Evolutionary conservation across 2,113 vertebrate genomes (phyloP), one percentile per base, ranked within the genome.

Genomic region (Fregata magnificens): DNA sequence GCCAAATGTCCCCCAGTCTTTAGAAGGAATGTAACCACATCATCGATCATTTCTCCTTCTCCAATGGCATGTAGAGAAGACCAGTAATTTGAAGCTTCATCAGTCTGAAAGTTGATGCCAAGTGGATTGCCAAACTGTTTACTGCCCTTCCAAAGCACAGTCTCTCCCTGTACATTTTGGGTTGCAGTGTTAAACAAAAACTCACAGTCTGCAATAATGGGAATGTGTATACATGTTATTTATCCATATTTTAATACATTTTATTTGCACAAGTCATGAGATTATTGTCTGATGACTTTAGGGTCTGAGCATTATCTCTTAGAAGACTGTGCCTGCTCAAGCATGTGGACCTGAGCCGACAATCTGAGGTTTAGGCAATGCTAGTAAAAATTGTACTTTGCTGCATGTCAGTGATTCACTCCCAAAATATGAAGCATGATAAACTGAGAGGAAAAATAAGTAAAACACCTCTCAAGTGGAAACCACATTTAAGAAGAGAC

Each of bases 361-460:
- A 76, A 20, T 76, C 78, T 81, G 80, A 90, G 44, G 82, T 86
- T 74, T 53, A 83, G 72, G n/a, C 71, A 95, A 55, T 19, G 50
- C 61, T 83, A 78, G 81, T 93, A 97, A 97, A 97, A 96, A 81
- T 53, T 79, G 16, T 93, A 76, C 73, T 96, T 91, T 76, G 55
- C 38, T 89, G 70, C 16, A 82, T 69, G 59, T 69, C 71, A 82
- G 47, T 90, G 83, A 82, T 97, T 97, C 84, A 94, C 50, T 95
- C 34, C 40, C 76, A 78, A 82, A 95, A 93, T 83, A 72, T 74
- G 94, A 94, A 91, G 56, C 66, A 34, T 55, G 90, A 91, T 90
- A 89, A 94, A 90, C 52, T 58, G 52, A 87, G 76, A 67, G 40
- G 28, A 90, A 71, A 81, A 93, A 77, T 31, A 90, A 94, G 82